A percentile compares a stretch with the other conserved stretches of the same genome.
Evolutionary conservation across 2,888 invertebrate genomes (phyloP).

Genomic region (Onthophagus sagittarius): DNA sequence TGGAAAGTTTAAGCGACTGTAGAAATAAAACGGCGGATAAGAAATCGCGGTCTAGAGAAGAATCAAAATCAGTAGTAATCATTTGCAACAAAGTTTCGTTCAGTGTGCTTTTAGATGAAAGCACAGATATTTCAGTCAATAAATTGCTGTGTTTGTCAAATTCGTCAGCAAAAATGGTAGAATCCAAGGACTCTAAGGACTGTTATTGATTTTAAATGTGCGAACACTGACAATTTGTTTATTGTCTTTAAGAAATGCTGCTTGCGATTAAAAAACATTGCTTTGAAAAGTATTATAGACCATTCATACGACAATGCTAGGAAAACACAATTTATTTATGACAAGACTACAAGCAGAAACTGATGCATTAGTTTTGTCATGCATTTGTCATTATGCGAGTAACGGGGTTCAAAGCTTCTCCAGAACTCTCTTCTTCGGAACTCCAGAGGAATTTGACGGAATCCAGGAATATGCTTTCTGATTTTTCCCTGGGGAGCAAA

Average conservation of each 20-base stretch:
- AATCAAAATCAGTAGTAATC: too few relatives aligned
- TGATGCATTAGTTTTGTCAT: slow-evolving; percentile 14
- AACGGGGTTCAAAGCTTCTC: slow-evolving; percentile 18
- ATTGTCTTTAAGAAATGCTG: not conserved
- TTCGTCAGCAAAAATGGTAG: not conserved
- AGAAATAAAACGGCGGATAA: too few relatives aligned
- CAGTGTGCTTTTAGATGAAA: too few relatives aligned
- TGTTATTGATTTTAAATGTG: slow-evolving; percentile 2
- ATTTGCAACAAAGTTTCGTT: too few relatives aligned
- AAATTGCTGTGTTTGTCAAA: not conserved
- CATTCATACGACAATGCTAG: not conserved
- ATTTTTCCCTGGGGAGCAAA: too few relatives aligned
- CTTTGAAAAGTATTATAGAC: not conserved
- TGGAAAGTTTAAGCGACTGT: too few relatives aligned
- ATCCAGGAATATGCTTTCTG: too few relatives aligned
- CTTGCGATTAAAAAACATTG: too few relatives aligned
- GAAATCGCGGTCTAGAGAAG: too few relatives aligned
- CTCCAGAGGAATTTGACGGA: slow-evolving; percentile 6
- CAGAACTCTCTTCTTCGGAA: too few relatives aligned
- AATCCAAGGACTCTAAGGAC: not conserved
- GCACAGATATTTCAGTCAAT: too few relatives aligned
- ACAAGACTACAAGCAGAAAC: slow-evolving; percentile 19
- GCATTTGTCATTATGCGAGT: slow-evolving; percentile 21
- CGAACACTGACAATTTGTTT: not conserved
- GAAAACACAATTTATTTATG: slow-evolving; percentile 20